Conservation (phyloP, 2,888 invertebrate species). For the Pheosia tremula region DNA sequence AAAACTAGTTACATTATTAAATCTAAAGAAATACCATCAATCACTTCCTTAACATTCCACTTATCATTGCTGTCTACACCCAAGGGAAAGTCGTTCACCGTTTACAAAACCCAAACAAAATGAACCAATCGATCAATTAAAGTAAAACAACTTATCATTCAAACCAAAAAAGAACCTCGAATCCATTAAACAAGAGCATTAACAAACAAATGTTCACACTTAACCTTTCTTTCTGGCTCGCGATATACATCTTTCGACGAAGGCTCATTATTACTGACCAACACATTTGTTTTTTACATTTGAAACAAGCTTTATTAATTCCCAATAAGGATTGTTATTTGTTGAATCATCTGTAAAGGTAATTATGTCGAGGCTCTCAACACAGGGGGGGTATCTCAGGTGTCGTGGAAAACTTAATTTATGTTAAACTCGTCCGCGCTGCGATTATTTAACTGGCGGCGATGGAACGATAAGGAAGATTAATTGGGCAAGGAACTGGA, state of each 20-base stretch:
- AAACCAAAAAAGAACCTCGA: slow-evolving; percentile 65
- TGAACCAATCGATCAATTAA: slow-evolving; percentile 65
- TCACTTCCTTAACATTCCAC: slow-evolving; percentile 20
- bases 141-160: slow-evolving; percentile 74
- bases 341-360: slow-evolving; percentile 7
- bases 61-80: slow-evolving; percentile 36
- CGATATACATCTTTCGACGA: slow-evolving; percentile 78
- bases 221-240: slow-evolving; percentile 77
- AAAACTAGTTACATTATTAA: background rate
- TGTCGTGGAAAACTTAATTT: slow-evolving; percentile 83
- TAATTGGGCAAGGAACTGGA: slow-evolving; percentile 66
- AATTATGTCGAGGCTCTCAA: slow-evolving; percentile 52
- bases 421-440: slow-evolving; percentile 80
- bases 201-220: slow-evolving; percentile 84
- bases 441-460: slow-evolving; percentile 79
- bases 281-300: slow-evolving; percentile 35
- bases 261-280: slow-evolving; percentile 72
- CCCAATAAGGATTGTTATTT: slow-evolving; percentile 40
- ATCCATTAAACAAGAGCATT: slow-evolving; percentile 80
- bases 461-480: slow-evolving; percentile 79
- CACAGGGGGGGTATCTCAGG: slow-evolving; percentile 77
- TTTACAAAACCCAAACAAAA: slow-evolving; percentile 42
- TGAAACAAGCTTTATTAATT: slow-evolving; percentile 16
- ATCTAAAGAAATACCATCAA: background rate
- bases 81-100: slow-evolving; percentile 41